Evolutionary conservation across 2,888 invertebrate species (phyloP), one percentile per base, ranked within the genome.

Genomic region (Agrotis puta): DNA sequence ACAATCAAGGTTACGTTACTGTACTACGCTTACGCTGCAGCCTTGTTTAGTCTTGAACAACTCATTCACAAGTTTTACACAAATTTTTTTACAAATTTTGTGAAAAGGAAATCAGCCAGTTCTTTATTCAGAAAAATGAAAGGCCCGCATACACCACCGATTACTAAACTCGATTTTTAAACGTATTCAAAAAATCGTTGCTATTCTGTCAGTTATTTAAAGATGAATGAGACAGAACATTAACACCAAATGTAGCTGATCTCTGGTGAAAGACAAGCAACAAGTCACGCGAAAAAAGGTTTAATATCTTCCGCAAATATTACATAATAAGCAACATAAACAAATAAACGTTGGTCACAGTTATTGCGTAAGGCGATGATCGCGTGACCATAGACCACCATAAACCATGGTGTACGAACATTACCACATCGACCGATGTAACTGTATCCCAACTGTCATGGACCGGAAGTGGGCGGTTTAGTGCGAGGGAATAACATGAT

Each of bases 391-490:
- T 51, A 67, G 75, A 67, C 62, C 47, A 65, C 72, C 74, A 82
- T 75, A 79, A 77, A 56, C 71, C 47, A 72, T 56, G 43, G 69
- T 56, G 57, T 64, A 56, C 65, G 65, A 24, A 65, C 66, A 64
- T 85, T 63, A 77, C 70, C 62, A 22, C 70, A 66, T 39, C 11
- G 39, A 39, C 53, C 54, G 24, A 59, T 76, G 79, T 81, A 84
- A 85, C 75, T 64, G 78, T 79, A 81, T 59, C 61, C 81, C 77
- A 75, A 81, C 77, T 82, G 82, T 67, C 71, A 73, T 64, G 61
- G 54, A 51, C 45, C 86, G 85, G 85, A 85, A 82, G 82, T 85
- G 86, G 86, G 86, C 84, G 85, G 73, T 70, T 69, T 77, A 64
- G n/a, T 20, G 56, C 47, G 53, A 64, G 67, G 66, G 78, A 64